Base-by-base conservation (phyloP, 2,113 vertebrate genomes). In the Ictidomys tridecemlineatus region DNA sequence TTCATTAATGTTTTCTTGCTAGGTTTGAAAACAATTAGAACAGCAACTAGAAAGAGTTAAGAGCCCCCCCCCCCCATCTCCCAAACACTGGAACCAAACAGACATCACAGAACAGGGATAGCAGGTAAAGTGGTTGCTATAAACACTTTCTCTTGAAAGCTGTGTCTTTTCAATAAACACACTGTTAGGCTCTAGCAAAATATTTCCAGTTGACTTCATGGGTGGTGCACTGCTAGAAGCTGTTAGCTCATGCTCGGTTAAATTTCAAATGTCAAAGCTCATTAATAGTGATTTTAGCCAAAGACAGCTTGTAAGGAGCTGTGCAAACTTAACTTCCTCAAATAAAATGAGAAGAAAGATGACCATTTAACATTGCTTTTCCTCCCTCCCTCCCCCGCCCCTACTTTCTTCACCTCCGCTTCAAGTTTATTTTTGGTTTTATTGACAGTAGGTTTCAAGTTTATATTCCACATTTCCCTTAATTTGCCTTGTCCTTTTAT, bases 201-300 rank as follows among this genome's bases (percentile, higher is more conserved):
- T 98, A 98, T 98, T 98, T 97, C 97, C 89, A 69, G 97, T 98
- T 97, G 96, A 90, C 98, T 98, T 97, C 98, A 94, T 99, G 98
- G 98, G 98, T 98, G 98, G 98, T 97, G 95, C 72, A 69, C 97
- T 91, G 98, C 98, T 98, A 98, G 98, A 98, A 99, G 98, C 97
- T 96, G 98, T 98, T 98, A 98, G 97, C 97, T 97, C 96, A 45
- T 95, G 98, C 96, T 97, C 97, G 92, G 98, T 98, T 98, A 98
- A 97, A 98, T 98, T 98, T 98, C 98, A 98, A 45, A 97, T 98
- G 98, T 99, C 98, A 99, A 97, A 98, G 97, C 98, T 98, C 76
- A 32, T 99, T 99, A 99, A 97, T 0, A 8, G 95, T 98, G 98
- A 99, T 96, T 98, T 97, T 98, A 98, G 98, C 98, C 98, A 99